Evolutionary conservation across 2,113 vertebrate genomes (phyloP).

Genomic region (Stomatorhinus ivindoensis): DNA sequence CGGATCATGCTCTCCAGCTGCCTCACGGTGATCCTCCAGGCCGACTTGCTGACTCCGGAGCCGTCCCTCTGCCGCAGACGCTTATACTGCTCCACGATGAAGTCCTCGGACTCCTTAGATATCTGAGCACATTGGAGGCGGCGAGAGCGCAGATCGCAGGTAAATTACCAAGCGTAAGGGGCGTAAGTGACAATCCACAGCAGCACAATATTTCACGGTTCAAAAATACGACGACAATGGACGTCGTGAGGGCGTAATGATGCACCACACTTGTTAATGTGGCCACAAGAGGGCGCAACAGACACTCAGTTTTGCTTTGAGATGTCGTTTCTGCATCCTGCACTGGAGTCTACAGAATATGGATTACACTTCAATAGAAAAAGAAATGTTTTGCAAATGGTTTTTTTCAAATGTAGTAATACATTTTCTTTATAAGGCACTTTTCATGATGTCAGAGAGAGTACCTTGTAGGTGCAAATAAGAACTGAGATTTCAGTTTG

Average conservation of each 20-base stretch:
- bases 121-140: constrained; percentile 59
- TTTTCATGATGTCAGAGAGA: too few relatives aligned
- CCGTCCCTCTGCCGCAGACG: constrained; percentile 86
- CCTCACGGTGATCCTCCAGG: constrained; percentile 93
- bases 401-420: too few relatives aligned
- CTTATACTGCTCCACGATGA: constrained; percentile 98
- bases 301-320: background rate
- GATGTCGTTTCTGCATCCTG: background rate
- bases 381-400: background rate
- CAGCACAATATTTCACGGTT: background rate
- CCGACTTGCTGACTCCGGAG: constrained; percentile 79
- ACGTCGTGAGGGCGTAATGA: background rate
- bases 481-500: background rate
- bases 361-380: background rate
- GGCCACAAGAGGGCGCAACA: background rate
- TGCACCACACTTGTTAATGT: background rate
- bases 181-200: background rate
- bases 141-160: background rate
- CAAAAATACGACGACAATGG: background rate
- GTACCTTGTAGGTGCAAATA: background rate
- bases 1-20: constrained; percentile 98
- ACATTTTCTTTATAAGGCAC: too few relatives aligned
- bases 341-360: background rate
- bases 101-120: constrained; percentile 91
- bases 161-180: background rate